Conservation (phyloP, 2,113 vertebrate species). For the Colius striatus region DNA sequence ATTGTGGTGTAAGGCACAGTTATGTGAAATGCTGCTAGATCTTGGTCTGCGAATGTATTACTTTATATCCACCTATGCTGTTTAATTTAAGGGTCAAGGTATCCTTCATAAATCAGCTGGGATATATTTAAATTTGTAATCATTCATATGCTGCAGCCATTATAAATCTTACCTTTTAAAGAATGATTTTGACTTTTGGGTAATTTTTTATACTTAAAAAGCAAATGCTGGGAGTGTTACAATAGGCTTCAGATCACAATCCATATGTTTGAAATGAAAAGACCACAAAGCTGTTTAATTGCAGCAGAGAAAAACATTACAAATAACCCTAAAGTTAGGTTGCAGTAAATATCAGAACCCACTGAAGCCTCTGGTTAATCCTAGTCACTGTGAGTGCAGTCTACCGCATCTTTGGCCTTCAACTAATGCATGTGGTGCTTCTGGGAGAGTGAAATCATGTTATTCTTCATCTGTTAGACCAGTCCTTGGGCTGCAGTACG, state of each 20-base stretch:
- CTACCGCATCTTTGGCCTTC: neutral
- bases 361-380: neutral
- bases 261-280: neutral
- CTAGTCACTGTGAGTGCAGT: neutral
- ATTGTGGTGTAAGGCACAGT: neutral
- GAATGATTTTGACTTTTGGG: neutral
- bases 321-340: neutral
- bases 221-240: neutral
- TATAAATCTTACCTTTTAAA: neutral
- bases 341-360: neutral
- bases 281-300: neutral
- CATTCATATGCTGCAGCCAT: neutral
- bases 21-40: neutral
- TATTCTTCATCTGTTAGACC: constrained; percentile 24
- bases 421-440: neutral
- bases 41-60: neutral
- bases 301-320: too few relatives aligned
- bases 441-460: constrained; percentile 26
- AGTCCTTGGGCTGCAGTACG: neutral
- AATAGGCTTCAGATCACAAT: neutral
- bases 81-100: neutral
- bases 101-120: neutral
- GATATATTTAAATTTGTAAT: neutral
- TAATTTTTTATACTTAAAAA: neutral
- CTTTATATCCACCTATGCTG: neutral